These are phyloP conservation scores for Melanitta fusca DNA, from an alignment of 2,797 vertebrate genomes.

Conservation along the genomic window DNA sequence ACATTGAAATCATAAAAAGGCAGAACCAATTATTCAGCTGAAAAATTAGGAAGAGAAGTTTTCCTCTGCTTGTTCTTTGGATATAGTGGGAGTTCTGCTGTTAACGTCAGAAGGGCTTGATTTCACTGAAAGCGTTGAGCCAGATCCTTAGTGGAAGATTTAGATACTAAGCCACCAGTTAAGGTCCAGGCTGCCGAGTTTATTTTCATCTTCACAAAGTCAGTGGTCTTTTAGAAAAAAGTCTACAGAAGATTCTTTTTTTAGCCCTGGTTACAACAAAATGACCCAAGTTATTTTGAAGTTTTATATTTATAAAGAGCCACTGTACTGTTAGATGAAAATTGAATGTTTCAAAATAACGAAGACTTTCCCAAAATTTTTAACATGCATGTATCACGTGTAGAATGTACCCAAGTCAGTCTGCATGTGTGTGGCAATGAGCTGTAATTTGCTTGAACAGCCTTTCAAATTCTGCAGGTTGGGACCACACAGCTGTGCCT, in stretches of 20 bases:
- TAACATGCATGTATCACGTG: neutral
- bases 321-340: neutral
- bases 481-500: slow-evolving; percentile 38
- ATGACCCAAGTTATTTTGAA: neutral
- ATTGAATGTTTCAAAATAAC: neutral
- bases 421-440: neutral
- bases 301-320: neutral
- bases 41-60: neutral
- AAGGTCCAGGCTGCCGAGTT: slow-evolving; percentile 20
- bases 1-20: neutral
- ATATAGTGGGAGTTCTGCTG: neutral
- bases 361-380: neutral
- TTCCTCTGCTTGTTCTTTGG: neutral
- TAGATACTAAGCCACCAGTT: slow-evolving; percentile 9
- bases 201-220: slow-evolving; percentile 24
- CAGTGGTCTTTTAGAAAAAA: slow-evolving; percentile 11
- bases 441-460: neutral
- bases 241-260: slow-evolving; percentile 13
- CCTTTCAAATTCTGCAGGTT: neutral
- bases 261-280: neutral
- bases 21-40: neutral
- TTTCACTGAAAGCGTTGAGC: neutral
- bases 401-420: neutral
- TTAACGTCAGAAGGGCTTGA: neutral
- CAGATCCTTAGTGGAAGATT: neutral